A percentile compares a stretch with the other conserved stretches of the same genome.
Conservation (phyloP, 2,888 invertebrate genomes). For the Mythimna vitellina region DNA sequence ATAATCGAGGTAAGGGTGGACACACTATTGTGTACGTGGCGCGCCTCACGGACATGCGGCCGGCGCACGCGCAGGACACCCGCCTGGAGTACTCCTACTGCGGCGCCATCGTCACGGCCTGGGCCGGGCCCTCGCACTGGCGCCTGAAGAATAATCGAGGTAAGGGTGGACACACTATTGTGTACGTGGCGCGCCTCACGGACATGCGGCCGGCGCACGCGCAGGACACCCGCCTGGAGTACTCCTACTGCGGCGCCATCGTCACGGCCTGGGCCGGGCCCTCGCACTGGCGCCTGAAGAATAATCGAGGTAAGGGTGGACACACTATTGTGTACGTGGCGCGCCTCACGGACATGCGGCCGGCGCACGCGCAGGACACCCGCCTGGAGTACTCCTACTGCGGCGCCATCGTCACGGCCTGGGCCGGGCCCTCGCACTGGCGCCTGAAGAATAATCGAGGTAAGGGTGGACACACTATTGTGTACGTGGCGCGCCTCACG, state of each 20-base stretch:
- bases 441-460: constrained; percentile 91
- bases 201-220: constrained; percentile 89
- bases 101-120: constrained; percentile 90
- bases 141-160: constrained; percentile 91
- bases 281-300: constrained; percentile 94
- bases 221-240: constrained; percentile 91
- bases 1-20: constrained; percentile 76
- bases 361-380: constrained; percentile 80
- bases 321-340: constrained; percentile 27
- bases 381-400: constrained; percentile 93
- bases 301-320: constrained; percentile 76
- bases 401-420: constrained; percentile 90
- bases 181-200: constrained; percentile 26
- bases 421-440: constrained; percentile 97
- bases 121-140: constrained; percentile 97
- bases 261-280: constrained; percentile 95
- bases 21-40: constrained; percentile 27
- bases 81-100: constrained; percentile 93
- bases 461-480: constrained; percentile 42
- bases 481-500: constrained; percentile 26
- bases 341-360: constrained; percentile 90
- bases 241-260: constrained; percentile 92
- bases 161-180: constrained; percentile 42
- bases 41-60: constrained; percentile 90
- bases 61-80: constrained; percentile 80